Conservation (phyloP, 2,888 invertebrate species). For the Bombylius major region DNA sequence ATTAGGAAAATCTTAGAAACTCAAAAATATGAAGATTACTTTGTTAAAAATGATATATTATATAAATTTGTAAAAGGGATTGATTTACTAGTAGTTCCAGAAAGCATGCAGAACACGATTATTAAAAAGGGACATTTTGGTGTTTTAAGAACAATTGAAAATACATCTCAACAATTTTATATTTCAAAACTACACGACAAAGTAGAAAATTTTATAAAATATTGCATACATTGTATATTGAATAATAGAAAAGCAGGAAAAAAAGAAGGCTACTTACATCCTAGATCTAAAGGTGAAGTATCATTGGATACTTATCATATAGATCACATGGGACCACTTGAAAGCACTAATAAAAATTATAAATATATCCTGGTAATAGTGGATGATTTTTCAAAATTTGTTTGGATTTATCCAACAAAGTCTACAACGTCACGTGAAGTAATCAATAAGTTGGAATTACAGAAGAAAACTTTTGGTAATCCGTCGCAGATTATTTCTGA, state of each 20-base stretch:
- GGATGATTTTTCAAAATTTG: too few species aligned
- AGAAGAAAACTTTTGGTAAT: constrained; percentile 19
- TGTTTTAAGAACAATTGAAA: not conserved
- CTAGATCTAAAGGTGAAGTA: not conserved
- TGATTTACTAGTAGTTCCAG: constrained; percentile 10
- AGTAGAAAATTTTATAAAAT: not conserved
- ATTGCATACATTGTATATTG: not conserved
- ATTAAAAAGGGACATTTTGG: constrained; percentile 9
- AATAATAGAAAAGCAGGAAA: not conserved
- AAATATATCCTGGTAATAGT: too few species aligned
- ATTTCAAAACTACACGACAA: not conserved
- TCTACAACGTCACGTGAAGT: constrained; percentile 16
- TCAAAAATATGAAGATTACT: not conserved
- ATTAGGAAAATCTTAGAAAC: not conserved
- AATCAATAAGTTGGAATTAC: constrained; percentile 18
- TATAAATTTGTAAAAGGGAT: constrained; percentile 3
- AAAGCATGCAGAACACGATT: constrained; percentile 2
- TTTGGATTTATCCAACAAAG: too few species aligned
- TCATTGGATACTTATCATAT: not conserved
- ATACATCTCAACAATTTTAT: not conserved
- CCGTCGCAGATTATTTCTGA: constrained; percentile 17
- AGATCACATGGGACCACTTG: not conserved
- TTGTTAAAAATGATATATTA: constrained; percentile 2
- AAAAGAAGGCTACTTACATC: not conserved
- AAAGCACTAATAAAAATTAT: not conserved